Conservation (phyloP, 35 echinoderm and acorn worm species). For the Nesometra sesokonis region DNA sequence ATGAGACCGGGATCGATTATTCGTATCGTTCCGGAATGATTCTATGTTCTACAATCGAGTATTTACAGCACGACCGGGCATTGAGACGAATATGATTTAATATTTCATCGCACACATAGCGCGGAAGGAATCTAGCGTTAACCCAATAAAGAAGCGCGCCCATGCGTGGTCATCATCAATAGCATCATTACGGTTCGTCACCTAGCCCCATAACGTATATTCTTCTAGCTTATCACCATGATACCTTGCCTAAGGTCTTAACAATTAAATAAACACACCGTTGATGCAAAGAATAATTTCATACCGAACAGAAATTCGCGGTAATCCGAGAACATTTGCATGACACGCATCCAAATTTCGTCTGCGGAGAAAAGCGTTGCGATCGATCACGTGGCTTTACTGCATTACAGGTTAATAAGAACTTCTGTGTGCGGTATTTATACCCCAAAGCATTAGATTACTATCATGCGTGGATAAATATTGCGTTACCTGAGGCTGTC, state of each 20-base stretch:
- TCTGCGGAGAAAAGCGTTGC: background rate
- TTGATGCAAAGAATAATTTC: background rate
- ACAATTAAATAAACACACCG: background rate
- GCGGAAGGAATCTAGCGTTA: background rate
- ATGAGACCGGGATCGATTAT: too few species aligned
- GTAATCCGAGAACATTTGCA: background rate
- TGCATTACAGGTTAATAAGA: background rate
- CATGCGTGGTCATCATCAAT: background rate
- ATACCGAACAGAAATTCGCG: background rate
- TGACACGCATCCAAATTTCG: background rate
- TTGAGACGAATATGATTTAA: background rate
- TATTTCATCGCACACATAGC: background rate
- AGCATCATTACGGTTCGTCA: background rate
- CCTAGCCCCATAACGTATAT: background rate
- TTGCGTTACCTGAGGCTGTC: background rate
- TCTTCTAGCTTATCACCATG: background rate
- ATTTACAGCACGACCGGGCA: background rate
- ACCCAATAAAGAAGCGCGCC: background rate
- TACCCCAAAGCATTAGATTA: background rate
- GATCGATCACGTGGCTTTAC: background rate
- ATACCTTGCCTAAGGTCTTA: background rate
- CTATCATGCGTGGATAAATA: background rate
- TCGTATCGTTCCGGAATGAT: too few species aligned
- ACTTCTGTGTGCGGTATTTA: background rate
- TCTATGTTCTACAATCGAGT: background rate